phyloP scores from a whole-genome alignment of 2,797 vertebrate genomes.

The Pogonophryne albipinna region DNA sequence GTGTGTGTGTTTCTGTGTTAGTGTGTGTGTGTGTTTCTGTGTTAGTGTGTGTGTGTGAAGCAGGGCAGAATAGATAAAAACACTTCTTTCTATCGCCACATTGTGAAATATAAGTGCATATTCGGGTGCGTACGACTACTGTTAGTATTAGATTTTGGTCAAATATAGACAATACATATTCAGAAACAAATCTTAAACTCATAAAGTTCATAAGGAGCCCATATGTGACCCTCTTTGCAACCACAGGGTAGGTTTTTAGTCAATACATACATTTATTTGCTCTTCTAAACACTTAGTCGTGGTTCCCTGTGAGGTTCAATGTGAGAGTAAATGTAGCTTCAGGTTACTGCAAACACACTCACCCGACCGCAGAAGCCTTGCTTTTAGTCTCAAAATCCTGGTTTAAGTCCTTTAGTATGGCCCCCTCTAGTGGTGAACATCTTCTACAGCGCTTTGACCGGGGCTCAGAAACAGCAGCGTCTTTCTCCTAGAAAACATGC shows the following conservation, averaged over 20 bases:
- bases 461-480: neutral
- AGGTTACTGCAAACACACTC: slow-evolving; percentile 13
- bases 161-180: no score
- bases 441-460: slow-evolving; percentile 49
- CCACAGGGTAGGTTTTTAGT: neutral
- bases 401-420: slow-evolving; percentile 57
- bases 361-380: slow-evolving; percentile 12
- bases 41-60: neutral
- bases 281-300: neutral
- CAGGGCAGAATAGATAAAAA: slow-evolving; percentile 32
- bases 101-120: neutral
- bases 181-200: no score
- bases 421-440: slow-evolving; percentile 75
- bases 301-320: neutral
- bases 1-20: neutral
- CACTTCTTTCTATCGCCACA: slow-evolving; percentile 12
- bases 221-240: neutral
- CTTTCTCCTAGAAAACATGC: slow-evolving; percentile 32
- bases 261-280: neutral
- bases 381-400: slow-evolving; percentile 30
- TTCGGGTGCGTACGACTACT: neutral
- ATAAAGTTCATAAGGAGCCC: no score
- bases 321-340: neutral
- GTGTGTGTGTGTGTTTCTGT: neutral
- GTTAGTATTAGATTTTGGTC: neutral